A percentile compares a stretch with the other conserved stretches of the same genome.
phyloP scores from a whole-genome alignment of 2,888 invertebrate species.

The Hipparchia sbordonii region DNA sequence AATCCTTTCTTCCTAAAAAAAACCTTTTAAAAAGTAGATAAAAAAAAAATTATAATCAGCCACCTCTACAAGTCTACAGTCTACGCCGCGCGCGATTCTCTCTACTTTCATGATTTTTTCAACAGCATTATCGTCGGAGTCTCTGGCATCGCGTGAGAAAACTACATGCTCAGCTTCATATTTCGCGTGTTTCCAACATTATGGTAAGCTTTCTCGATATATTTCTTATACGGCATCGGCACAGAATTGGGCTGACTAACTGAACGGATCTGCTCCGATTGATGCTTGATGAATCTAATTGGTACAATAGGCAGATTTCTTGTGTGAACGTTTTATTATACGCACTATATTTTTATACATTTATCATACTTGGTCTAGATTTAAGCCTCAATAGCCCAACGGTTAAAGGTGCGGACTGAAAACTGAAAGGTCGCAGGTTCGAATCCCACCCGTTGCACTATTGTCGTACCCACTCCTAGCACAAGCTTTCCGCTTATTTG shows the following conservation, averaged over 20 bases:
- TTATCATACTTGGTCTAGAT: not conserved
- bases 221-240: slow-evolving; percentile 26
- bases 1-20: too few species aligned
- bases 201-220: slow-evolving; percentile 39
- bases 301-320: slow-evolving; percentile 16
- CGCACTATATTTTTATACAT: not conserved
- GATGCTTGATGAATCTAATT: slow-evolving; percentile 24
- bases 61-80: slow-evolving; percentile 23
- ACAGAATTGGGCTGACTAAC: slow-evolving; percentile 36
- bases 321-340: slow-evolving; percentile 12
- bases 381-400: too few species aligned
- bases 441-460: too few species aligned
- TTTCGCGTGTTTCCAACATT: slow-evolving; percentile 37
- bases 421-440: too few species aligned
- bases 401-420: too few species aligned
- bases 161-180: slow-evolving; percentile 33
- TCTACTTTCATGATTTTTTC: slow-evolving; percentile 43
- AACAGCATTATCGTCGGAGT: slow-evolving; percentile 24
- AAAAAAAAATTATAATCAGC: slow-evolving; percentile 33
- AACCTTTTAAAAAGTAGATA: too few species aligned
- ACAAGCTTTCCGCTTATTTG: too few species aligned
- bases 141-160: slow-evolving; percentile 42
- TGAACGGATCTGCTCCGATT: slow-evolving; percentile 39
- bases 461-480: too few species aligned
- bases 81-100: slow-evolving; percentile 17